phyloP scores from a whole-genome alignment of 1,140 invertebrate genomes.

The Listronotus bonariensis region DNA sequence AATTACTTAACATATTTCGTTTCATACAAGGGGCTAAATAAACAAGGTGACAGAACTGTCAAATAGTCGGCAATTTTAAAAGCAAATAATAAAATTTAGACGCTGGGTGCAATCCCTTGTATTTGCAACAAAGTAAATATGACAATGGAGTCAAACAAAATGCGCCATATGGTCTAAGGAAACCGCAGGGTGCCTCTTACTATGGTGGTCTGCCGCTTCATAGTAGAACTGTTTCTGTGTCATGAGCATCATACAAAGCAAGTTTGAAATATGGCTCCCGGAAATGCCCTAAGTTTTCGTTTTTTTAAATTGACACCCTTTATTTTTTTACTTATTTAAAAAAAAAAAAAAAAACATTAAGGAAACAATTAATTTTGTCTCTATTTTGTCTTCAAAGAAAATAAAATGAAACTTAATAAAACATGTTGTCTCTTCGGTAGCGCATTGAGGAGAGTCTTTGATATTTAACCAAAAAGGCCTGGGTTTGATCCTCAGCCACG shows the following conservation, averaged over 20 bases:
- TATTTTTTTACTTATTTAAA: too few species aligned
- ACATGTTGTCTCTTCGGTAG: too few species aligned
- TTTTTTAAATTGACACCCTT: too few species aligned
- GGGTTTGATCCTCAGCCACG: too few species aligned
- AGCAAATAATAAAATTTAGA: constrained; percentile 24
- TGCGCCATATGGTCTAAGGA: constrained; percentile 38
- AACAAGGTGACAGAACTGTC: constrained; percentile 31
- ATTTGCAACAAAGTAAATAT: constrained; percentile 40
- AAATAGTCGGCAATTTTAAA: constrained; percentile 32
- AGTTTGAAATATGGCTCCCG: neutral
- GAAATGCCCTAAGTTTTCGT: too few species aligned
- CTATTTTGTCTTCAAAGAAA: too few species aligned
- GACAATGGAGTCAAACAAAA: constrained; percentile 29
- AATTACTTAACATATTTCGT: constrained; percentile 31
- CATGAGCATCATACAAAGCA: constrained; percentile 3
- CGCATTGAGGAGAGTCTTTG: too few species aligned
- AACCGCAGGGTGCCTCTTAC: constrained; percentile 38
- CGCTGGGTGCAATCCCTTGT: constrained; percentile 19
- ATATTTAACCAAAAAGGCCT: too few species aligned
- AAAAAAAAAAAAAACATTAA: too few species aligned
- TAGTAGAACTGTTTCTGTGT: constrained; percentile 24
- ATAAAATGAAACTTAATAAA: too few species aligned
- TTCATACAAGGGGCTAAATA: constrained; percentile 23
- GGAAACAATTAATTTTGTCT: too few species aligned
- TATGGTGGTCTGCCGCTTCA: constrained; percentile 35